phyloP scores from a whole-genome alignment of 1,140 invertebrate genomes.

The Andricus grossulariae region DNA sequence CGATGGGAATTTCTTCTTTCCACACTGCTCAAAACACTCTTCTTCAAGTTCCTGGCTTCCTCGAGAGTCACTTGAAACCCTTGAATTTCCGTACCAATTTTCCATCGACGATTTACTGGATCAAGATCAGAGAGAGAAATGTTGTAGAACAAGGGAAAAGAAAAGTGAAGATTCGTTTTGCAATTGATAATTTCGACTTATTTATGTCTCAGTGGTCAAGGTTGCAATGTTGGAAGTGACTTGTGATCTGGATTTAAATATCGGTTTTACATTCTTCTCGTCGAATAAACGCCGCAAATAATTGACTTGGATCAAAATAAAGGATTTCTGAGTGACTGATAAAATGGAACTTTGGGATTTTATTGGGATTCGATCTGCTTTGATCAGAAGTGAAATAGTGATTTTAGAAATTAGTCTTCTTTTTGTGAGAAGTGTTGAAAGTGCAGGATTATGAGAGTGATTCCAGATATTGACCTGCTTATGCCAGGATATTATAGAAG shows the following conservation, averaged over 20 bases:
- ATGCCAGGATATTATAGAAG: conserved; percentile 33
- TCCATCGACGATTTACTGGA: neutral
- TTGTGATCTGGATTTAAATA: conserved; percentile 1
- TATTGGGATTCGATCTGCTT: neutral
- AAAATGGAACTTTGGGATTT: conserved; percentile 15
- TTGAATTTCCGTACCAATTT: neutral
- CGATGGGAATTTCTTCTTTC: conserved; percentile 22
- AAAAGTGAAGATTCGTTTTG: no score
- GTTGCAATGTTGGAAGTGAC: conserved; percentile 15
- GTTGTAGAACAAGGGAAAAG: neutral
- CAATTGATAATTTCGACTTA: neutral
- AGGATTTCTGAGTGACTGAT: conserved; percentile 39
- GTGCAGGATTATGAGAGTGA: conserved; percentile 52
- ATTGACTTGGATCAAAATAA: conserved; percentile 36
- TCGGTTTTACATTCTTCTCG: neutral
- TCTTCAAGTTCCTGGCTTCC: neutral
- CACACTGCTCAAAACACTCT: neutral
- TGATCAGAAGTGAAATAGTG: neutral
- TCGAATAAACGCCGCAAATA: conserved; percentile 36
- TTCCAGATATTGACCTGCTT: conserved; percentile 48
- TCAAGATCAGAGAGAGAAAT: neutral
- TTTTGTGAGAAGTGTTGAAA: neutral
- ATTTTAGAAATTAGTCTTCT: neutral
- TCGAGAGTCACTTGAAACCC: neutral
- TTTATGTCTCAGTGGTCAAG: neutral